Percentiles rank a stretch among this genome's conserved stretches.
These are phyloP conservation scores for Microctenopoma steveboyesi DNA, from an alignment of 2,797 vertebrate genomes.

Conservation along the genomic window DNA sequence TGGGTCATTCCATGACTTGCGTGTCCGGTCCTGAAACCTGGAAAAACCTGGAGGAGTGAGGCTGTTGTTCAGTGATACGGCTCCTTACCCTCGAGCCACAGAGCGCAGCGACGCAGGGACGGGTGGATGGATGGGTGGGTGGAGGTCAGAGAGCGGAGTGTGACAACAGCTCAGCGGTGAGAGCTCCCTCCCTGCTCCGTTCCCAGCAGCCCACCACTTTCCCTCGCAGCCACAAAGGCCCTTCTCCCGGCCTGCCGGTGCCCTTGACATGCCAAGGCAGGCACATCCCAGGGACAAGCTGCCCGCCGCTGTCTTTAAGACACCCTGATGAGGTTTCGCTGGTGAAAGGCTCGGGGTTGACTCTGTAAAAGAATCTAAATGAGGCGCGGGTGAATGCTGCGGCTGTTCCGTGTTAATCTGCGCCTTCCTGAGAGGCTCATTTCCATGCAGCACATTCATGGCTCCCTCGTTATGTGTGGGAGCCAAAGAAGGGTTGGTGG, in stretches of 20 bases:
- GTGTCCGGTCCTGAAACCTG: neutral
- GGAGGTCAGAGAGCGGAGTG: conserved; percentile 71
- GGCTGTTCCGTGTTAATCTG: conserved; percentile 45
- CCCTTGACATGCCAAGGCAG: conserved; percentile 75
- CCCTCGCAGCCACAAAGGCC: conserved; percentile 78
- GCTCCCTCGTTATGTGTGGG: conserved; percentile 8
- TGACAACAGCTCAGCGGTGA: conserved; percentile 75
- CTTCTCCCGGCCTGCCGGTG: conserved; percentile 64
- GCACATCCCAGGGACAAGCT: conserved; percentile 52
- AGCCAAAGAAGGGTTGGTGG: conserved; percentile 10
- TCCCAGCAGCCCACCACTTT: conserved; percentile 64
- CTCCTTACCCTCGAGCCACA: conserved; percentile 19
- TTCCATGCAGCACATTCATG: conserved; percentile 48
- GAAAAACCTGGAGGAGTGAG: neutral
- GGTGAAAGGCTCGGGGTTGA: conserved; percentile 47
- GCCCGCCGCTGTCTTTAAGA: conserved; percentile 46
- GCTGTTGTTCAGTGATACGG: neutral
- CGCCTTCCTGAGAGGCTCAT: conserved; percentile 62
- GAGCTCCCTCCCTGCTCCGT: conserved; percentile 61
- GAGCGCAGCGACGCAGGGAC: neutral
- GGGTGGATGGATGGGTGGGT: conserved; percentile 25
- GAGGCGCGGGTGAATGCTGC: conserved; percentile 52
- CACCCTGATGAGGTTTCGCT: conserved; percentile 50
- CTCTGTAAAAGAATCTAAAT: conserved; percentile 71
- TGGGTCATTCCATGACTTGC: neutral